phyloP scores from a whole-genome alignment of 2,113 vertebrate genomes.

The Eptatretus burgeri region DNA sequence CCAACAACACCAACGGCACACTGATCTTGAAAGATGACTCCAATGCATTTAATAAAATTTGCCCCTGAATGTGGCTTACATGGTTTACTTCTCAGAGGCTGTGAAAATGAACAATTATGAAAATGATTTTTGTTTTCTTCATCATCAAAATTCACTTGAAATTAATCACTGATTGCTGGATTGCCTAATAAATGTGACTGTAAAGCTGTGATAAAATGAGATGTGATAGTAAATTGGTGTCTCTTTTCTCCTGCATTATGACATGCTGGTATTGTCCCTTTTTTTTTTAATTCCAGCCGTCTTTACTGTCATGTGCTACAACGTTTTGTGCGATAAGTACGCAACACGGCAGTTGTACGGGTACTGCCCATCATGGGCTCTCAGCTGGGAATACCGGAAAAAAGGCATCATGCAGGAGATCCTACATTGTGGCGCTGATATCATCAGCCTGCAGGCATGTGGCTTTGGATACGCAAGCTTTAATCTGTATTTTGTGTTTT shows the following conservation, averaged over 20 bases:
- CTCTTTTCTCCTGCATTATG: neutral
- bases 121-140: no score
- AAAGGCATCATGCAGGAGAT: slow-evolving; percentile 99
- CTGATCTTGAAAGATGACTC: no score
- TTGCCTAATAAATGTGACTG: no score
- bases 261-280: neutral
- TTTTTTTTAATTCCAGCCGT: slow-evolving; percentile 24
- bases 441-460: slow-evolving; percentile 80
- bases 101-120: no score
- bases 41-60: no score
- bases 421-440: slow-evolving; percentile 72
- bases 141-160: no score
- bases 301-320: slow-evolving; percentile 98
- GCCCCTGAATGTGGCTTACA: no score
- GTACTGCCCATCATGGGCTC: slow-evolving; percentile 92
- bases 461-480: neutral
- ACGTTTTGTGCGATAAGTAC: slow-evolving; percentile 92
- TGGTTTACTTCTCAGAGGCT: no score
- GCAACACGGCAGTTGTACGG: slow-evolving; percentile 93
- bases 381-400: slow-evolving; percentile 95
- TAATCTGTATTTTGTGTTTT: neutral
- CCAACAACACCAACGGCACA: no score
- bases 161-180: no score
- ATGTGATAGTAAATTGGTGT: no score
- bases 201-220: no score